Percentiles rank a stretch among this genome's conserved stretches.
Conservation (phyloP, 2,888 invertebrate species). For the Beris chalybata region DNA sequence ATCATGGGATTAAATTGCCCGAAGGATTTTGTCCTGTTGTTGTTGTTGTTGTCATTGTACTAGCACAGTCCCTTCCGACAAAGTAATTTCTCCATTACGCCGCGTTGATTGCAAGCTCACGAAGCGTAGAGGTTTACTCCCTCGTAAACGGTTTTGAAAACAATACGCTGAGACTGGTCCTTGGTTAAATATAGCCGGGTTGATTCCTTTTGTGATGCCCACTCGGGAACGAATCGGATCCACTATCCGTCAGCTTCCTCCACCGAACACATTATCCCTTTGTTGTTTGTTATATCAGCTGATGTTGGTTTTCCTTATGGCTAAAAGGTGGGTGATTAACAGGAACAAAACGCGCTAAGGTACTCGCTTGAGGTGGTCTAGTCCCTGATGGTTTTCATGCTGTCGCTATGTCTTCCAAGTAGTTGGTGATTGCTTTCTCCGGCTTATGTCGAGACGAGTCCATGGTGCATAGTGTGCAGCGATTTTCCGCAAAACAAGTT, state of each 20-base stretch:
- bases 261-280: constrained; percentile 4
- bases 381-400: constrained; percentile 6
- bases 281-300: constrained; percentile 37
- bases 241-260: not conserved
- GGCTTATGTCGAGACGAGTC: constrained; percentile 2
- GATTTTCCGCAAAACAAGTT: constrained; percentile 14
- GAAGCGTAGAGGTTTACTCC: constrained; percentile 20
- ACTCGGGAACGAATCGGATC: not conserved
- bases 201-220: too few species aligned
- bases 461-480: not conserved
- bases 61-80: not conserved
- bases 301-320: constrained; percentile 38
- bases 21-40: constrained; percentile 23
- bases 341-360: constrained; percentile 28
- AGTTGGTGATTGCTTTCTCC: not conserved
- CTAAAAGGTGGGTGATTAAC: constrained; percentile 35
- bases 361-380: constrained; percentile 21
- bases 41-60: not conserved
- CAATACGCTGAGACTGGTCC: constrained; percentile 17
- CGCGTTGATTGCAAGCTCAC: constrained; percentile 33
- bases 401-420: constrained; percentile 19
- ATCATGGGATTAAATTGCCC: constrained; percentile 36
- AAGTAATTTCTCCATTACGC: constrained; percentile 22
- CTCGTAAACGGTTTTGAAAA: constrained; percentile 31
- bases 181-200: too few species aligned